These are phyloP conservation scores for Eudiplozoon nipponicum DNA, from an alignment of 2,888 invertebrate genomes.

Conservation along the genomic window DNA sequence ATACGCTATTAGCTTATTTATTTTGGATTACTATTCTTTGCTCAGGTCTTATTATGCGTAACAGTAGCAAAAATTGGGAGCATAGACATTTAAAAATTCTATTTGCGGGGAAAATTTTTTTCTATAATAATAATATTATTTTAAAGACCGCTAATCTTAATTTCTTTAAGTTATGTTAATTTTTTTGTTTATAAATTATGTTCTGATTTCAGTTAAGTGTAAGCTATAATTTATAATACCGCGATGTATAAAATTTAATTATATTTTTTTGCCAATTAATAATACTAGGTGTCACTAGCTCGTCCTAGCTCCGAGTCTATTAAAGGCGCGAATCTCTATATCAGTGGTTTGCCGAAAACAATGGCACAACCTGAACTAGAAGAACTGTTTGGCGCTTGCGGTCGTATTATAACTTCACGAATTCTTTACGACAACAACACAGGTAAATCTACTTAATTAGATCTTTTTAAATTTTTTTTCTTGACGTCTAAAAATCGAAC, in stretches of 20 bases:
- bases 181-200: too few species aligned
- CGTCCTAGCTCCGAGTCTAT: constrained; percentile 28
- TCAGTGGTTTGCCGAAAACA: constrained; percentile 27
- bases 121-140: too few species aligned
- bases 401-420: constrained; percentile 28
- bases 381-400: constrained; percentile 26
- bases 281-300: constrained; percentile 28
- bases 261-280: neutral
- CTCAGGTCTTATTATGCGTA: too few species aligned
- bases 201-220: neutral
- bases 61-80: too few species aligned
- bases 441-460: constrained; percentile 19
- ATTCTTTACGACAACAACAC: constrained; percentile 28
- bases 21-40: too few species aligned
- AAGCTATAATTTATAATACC: neutral
- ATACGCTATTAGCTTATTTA: too few species aligned
- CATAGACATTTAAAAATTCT: too few species aligned
- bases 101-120: too few species aligned
- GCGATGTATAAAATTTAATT: constrained; percentile 2
- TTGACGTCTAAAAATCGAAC: too few species aligned
- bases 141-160: too few species aligned
- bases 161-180: too few species aligned
- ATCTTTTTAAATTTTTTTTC: too few species aligned
- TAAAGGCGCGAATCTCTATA: constrained; percentile 29
- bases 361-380: constrained; percentile 28